phyloP scores from a whole-genome alignment of 2,113 vertebrate genomes.

The Rhea americana region DNA sequence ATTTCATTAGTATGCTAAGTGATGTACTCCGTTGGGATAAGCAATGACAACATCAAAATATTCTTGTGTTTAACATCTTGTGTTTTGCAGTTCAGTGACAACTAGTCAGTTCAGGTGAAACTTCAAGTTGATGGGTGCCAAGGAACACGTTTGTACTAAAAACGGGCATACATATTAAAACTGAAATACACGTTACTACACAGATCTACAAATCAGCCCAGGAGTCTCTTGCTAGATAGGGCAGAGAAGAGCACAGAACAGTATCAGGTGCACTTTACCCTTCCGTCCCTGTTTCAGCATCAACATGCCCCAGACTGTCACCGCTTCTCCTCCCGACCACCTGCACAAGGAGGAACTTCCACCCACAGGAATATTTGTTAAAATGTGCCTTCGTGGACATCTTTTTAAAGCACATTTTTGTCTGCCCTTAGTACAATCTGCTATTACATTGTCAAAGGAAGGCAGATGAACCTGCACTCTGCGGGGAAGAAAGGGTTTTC shows the following conservation, averaged over 20 bases:
- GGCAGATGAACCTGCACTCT: background rate
- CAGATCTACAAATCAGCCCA: fast-evolving
- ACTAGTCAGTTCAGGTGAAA: background rate
- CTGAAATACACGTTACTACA: fast-evolving
- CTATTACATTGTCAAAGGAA: background rate
- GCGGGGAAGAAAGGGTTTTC: background rate
- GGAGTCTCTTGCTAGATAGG: fast-evolving
- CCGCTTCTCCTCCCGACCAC: fast-evolving
- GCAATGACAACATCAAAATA: background rate
- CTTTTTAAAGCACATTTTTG: background rate
- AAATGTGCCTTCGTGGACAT: background rate
- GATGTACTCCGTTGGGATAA: background rate
- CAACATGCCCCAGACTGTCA: background rate
- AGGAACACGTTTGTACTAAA: fast-evolving
- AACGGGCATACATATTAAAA: fast-evolving
- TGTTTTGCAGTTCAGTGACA: background rate
- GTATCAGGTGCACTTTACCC: fast-evolving
- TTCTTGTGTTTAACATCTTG: background rate
- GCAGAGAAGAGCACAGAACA: fast-evolving
- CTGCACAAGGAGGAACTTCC: background rate
- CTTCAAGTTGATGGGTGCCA: fast-evolving
- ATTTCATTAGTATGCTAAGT: background rate
- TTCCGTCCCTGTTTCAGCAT: background rate
- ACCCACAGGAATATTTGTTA: fast-evolving
- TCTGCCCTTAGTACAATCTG: background rate